Evolutionary conservation across 2,797 vertebrate genomes (phyloP).

Genomic region (Danio choprae): DNA sequence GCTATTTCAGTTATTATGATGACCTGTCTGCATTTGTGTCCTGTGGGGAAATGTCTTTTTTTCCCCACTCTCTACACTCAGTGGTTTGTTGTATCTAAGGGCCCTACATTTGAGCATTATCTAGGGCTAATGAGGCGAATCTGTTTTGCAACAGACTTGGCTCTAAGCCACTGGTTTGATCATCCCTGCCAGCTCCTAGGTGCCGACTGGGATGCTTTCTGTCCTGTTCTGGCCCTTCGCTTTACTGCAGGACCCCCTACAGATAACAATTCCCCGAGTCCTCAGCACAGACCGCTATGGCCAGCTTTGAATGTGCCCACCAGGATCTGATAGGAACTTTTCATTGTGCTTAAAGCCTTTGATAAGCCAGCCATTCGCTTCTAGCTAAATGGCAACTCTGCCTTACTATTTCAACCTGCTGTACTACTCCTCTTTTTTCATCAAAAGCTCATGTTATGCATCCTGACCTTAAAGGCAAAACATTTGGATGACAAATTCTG

Average conservation of each 20-base stretch:
- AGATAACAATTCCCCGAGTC: background rate
- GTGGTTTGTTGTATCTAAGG: background rate
- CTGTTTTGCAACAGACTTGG: conserved; percentile 25
- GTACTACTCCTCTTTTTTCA: too few relatives aligned
- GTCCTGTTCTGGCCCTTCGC: background rate
- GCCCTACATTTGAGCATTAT: conserved; percentile 17
- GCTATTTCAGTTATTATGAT: background rate
- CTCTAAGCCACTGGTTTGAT: background rate
- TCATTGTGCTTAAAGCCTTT: too few relatives aligned
- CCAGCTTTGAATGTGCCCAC: too few relatives aligned
- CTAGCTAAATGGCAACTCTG: too few relatives aligned
- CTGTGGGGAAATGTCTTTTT: conserved; percentile 10
- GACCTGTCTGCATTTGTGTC: background rate
- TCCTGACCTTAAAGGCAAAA: too few relatives aligned
- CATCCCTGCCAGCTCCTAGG: background rate
- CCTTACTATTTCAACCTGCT: too few relatives aligned
- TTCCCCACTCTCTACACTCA: background rate
- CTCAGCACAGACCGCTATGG: too few relatives aligned
- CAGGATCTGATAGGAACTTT: too few relatives aligned
- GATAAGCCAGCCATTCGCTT: too few relatives aligned
- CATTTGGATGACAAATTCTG: too few relatives aligned
- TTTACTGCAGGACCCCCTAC: background rate
- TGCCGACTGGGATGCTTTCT: conserved; percentile 5
- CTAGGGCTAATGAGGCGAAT: conserved; percentile 2
- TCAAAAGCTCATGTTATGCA: too few relatives aligned